Base-by-base conservation (phyloP, 2,888 invertebrate genomes). In the Orthonychiurus folsomi region DNA sequence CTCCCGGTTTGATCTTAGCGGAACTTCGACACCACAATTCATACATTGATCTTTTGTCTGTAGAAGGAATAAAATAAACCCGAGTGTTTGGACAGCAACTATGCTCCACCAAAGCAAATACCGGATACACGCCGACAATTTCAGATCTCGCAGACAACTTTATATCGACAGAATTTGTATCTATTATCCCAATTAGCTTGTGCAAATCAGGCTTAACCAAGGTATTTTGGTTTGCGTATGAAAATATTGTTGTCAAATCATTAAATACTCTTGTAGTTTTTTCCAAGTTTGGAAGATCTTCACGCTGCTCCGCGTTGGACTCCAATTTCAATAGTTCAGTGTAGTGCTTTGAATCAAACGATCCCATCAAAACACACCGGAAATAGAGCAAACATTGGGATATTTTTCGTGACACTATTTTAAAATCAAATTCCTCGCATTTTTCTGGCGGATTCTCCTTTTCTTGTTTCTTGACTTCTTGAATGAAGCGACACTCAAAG, bases 291-390 rank as follows among this genome's bases (percentile, higher is more conserved):
- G 67, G 26, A 23, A 70, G 54, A 57, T 70, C 68, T 27, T 59
- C 66, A 48, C 64, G 63, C 58, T 85, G 81, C 62, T 85, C 81
- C 24, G 85, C 75, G 77, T 88, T 86, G 24, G 83, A 81, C 74
- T 84, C 81, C 48, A 85, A 75, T 60, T 76, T 79, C 73, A 82
- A 76, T 48, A 85, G 76, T 55, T 79, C 79, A 63, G 82, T 80
- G 75, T 78, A 84, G 69, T 81, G 80, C 50, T 78, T 77, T 1
- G 82, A 81, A 72, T 84, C 81, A 0, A 78, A 77, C 59, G 79
- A 75, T 71, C 82, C 82, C 73, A 87, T 77, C 52, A 86, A 77
- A 66, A 88, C 76, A 50, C 84, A 84, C 69, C 88, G 80, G 2
- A 87, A 75, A 65, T 67, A 67, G 52, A 72, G 62, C 23, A 70